A percentile compares a stretch with the other conserved stretches of the same genome.
Conservation (phyloP, 2,113 vertebrate genomes). For the Lepisosteus osseus region DNA sequence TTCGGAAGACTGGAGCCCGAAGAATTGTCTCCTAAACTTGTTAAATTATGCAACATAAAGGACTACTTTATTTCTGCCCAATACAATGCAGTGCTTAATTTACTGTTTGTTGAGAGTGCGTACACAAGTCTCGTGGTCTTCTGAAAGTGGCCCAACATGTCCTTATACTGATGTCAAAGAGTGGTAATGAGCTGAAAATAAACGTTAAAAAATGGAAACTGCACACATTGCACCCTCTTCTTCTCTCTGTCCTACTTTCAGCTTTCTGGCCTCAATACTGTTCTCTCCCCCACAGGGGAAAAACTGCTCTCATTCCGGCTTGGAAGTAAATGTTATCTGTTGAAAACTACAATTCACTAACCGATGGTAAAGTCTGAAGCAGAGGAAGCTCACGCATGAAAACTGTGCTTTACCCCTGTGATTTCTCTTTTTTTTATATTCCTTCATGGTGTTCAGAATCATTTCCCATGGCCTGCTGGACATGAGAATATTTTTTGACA, state of each 20-base stretch:
- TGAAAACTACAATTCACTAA: neutral
- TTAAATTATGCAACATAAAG: no score
- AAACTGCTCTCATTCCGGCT: neutral
- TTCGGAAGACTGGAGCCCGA: no score
- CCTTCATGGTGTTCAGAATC: no score
- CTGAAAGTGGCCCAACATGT: no score
- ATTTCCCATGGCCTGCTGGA: no score
- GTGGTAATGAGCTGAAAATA: neutral
- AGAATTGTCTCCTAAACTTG: no score
- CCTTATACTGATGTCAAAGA: neutral
- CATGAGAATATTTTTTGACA: no score
- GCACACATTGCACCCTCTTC: neutral
- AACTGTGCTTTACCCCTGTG: no score
- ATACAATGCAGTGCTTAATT: no score
- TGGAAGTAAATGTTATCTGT: neutral
- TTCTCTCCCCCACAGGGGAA: slow-evolving; percentile 4
- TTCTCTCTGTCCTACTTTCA: slow-evolving; percentile 16
- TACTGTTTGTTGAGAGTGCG: neutral
- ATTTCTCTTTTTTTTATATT: no score
- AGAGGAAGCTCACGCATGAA: neutral
- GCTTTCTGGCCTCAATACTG: slow-evolving; percentile 6
- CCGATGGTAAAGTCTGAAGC: neutral
- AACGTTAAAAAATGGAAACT: neutral
- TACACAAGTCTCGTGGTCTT: no score
- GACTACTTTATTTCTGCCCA: no score